Evolutionary conservation across 2,888 invertebrate species (phyloP).

Genomic region (Sarcophaga variegata): DNA sequence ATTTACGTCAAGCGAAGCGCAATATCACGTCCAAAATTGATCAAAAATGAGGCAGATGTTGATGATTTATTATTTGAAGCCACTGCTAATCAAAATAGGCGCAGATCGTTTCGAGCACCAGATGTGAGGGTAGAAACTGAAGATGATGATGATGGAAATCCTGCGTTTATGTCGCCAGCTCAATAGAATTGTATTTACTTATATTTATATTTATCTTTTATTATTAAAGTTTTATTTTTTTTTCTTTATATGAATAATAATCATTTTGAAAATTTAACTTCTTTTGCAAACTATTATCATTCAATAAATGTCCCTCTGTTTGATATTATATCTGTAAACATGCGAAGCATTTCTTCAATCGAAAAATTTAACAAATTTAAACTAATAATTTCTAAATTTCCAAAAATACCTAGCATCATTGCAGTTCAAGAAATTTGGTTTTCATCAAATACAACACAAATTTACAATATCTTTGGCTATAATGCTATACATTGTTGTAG

Average conservation of each 20-base stretch:
- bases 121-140: neutral
- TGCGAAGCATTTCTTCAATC: neutral
- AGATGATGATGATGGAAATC: neutral
- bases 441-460: neutral
- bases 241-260: neutral
- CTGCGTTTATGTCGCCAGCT: neutral
- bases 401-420: neutral
- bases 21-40: neutral
- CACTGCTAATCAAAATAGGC: constrained; percentile 1
- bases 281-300: neutral
- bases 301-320: neutral
- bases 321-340: neutral
- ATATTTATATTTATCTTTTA: neutral
- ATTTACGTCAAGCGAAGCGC: neutral
- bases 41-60: neutral
- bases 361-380: constrained; percentile 10
- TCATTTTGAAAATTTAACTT: neutral
- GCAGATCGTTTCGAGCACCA: neutral
- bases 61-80: constrained; percentile 3
- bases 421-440: constrained; percentile 16
- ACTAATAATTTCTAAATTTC: neutral
- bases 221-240: neutral
- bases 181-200: neutral
- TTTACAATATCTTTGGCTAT: no score
- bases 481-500: no score